Evolutionary conservation across 2,888 invertebrate species (phyloP).

Genomic region (Lordiphosa andalusiaca): DNA sequence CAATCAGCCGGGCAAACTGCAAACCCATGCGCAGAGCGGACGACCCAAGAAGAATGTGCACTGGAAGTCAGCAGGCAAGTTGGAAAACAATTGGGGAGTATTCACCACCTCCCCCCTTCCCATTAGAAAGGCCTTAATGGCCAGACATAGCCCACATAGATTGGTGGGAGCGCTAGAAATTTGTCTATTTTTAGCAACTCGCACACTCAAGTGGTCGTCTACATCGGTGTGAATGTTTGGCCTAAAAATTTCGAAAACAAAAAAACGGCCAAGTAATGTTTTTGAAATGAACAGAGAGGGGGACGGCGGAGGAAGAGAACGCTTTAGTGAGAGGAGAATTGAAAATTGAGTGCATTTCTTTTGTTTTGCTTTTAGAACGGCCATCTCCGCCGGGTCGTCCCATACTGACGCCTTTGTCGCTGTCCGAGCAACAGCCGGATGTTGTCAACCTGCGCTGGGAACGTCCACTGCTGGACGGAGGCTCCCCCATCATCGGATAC

Average conservation of each 20-base stretch:
- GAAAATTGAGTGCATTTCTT: slow-evolving; percentile 6
- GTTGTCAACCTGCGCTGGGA: slow-evolving; percentile 91
- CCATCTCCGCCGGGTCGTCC: slow-evolving; percentile 92
- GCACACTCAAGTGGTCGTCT: slow-evolving; percentile 76
- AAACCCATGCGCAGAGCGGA: slow-evolving; percentile 80
- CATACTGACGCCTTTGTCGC: slow-evolving; percentile 87
- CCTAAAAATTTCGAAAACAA: slow-evolving; percentile 47
- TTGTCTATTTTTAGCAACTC: slow-evolving; percentile 75
- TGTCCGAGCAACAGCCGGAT: slow-evolving; percentile 88
- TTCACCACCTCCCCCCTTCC: too few species aligned
- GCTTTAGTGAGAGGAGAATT: background rate
- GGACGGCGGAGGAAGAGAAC: background rate
- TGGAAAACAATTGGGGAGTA: slow-evolving; percentile 34
- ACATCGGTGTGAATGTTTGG: slow-evolving; percentile 46
- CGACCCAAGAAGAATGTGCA: slow-evolving; percentile 88
- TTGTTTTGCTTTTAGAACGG: slow-evolving; percentile 81
- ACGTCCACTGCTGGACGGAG: slow-evolving; percentile 90
- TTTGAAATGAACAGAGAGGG: slow-evolving; percentile 30
- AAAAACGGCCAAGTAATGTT: slow-evolving; percentile 60
- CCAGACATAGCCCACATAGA: slow-evolving; percentile 46
- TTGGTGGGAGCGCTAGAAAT: slow-evolving; percentile 77
- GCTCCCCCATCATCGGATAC: slow-evolving; percentile 91
- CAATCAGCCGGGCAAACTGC: slow-evolving; percentile 84
- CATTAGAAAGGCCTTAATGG: slow-evolving; percentile 33
- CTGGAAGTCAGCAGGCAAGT: slow-evolving; percentile 91